phyloP scores from a whole-genome alignment of 2,888 invertebrate species.

The Deilephila elpenor region DNA sequence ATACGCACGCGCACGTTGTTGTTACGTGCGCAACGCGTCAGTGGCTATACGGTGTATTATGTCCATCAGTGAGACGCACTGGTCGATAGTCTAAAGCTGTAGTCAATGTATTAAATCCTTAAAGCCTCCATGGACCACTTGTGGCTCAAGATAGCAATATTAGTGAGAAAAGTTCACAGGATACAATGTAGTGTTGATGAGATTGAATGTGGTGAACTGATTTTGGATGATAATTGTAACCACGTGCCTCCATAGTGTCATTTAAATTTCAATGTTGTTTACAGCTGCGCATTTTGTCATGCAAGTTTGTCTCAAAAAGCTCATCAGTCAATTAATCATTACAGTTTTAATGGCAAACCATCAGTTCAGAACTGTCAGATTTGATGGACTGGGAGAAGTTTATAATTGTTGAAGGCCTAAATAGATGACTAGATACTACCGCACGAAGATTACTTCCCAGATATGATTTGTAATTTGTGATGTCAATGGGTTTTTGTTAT shows the following conservation, averaged over 20 bases:
- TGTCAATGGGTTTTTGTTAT: neutral
- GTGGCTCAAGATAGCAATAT: neutral
- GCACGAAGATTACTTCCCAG: neutral
- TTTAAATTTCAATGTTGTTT: neutral
- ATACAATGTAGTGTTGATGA: neutral
- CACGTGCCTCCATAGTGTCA: neutral
- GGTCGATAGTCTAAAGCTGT: too few relatives aligned
- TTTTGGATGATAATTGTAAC: neutral
- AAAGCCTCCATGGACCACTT: too few relatives aligned
- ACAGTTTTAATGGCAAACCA: neutral
- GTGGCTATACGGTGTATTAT: too few relatives aligned
- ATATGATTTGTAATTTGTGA: neutral
- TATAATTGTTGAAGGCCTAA: neutral
- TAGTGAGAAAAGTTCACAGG: slow-evolving; percentile 1
- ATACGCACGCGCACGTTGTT: too few relatives aligned
- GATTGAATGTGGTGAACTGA: neutral
- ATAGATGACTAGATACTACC: neutral
- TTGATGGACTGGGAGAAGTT: neutral
- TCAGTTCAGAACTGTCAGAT: neutral
- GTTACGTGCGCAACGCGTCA: too few relatives aligned
- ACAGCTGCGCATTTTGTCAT: slow-evolving; percentile 1
- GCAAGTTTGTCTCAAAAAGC: too few relatives aligned
- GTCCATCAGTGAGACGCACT: too few relatives aligned
- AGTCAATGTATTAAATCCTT: too few relatives aligned
- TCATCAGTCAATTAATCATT: neutral